Base-by-base conservation (phyloP, 2,888 invertebrate genomes). In the Lasioglossum malachurum region DNA sequence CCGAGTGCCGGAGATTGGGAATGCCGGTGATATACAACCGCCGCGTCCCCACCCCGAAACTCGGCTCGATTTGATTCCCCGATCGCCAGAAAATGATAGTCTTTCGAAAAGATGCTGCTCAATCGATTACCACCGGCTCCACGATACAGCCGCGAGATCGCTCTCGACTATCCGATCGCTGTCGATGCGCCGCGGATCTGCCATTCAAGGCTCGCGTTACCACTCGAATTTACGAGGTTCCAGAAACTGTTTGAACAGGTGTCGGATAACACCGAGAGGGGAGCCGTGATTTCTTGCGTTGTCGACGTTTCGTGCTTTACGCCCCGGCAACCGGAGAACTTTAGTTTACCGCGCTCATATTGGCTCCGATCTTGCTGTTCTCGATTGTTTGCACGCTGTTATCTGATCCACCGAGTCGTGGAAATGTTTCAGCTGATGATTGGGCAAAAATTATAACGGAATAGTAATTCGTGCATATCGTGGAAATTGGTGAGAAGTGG, bases 71-170 rank as follows among this genome's bases (percentile, higher is more conserved):
- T 88, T 82, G 86, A 88, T 80, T 88, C 78, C 86, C 80, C 71
- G 87, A 86, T 87, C 86, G 86, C 80, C 73, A 72, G 83, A 74
- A 84, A 89, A 90, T 82, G 89, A 90, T 90, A 90, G 87, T 89
- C 87, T 87, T 78, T 79, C 75, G 78, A 78, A 80, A 80, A 78
- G 85, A 88, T 73, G 85, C 77, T 67, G 77, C 73, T 82, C 69
- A 75, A 84, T 84, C 87, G 87, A 88, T 88, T 71, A 71, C 76
- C 53, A 27, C 38, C 79, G 27, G 64, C 60, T 10, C 16, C 12
- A 16, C 38, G 71, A 41, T n/a, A n/a, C 71, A n/a, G 12, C 38
- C 71, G 38, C 41, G 71, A 41, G 71, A 41, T n/a, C 38, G n/a
- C 35, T 75, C 41, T 75, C 41, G 76, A 23, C 67, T 38, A 23